Percentiles rank a stretch among this genome's conserved stretches.
Evolutionary conservation across 2,888 invertebrate genomes (phyloP).

Genomic region (Steinernema hermaphroditum): DNA sequence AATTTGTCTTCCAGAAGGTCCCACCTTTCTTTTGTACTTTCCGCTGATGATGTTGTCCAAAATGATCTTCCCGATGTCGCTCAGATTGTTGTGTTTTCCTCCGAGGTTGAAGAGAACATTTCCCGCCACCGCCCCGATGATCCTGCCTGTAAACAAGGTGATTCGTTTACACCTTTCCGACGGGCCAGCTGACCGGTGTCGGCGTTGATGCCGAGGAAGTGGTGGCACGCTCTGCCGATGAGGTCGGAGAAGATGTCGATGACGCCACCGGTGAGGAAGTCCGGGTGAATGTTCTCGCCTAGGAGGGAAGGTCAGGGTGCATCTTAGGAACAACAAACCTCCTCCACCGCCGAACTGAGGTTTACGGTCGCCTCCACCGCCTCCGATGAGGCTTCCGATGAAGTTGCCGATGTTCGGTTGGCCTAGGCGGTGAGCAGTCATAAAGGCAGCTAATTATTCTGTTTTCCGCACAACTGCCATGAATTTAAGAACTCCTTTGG

Average conservation of each 20-base stretch:
- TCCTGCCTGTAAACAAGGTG: slow-evolving; percentile 63
- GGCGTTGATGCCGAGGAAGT: slow-evolving; percentile 56
- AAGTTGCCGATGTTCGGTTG: slow-evolving; percentile 44
- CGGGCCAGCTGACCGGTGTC: slow-evolving; percentile 40
- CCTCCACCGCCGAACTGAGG: slow-evolving; percentile 21
- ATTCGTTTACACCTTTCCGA: slow-evolving; percentile 38
- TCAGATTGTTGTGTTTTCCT: slow-evolving; percentile 61
- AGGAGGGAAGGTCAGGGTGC: not conserved
- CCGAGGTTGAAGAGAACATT: slow-evolving; percentile 40
- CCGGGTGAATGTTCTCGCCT: slow-evolving; percentile 41
- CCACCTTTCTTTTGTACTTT: slow-evolving; percentile 62
- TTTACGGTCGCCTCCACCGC: slow-evolving; percentile 44
- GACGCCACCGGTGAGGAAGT: slow-evolving; percentile 46
- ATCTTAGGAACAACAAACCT: not conserved
- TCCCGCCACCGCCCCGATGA: slow-evolving; percentile 55
- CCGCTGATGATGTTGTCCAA: slow-evolving; percentile 65
- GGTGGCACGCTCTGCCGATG: slow-evolving; percentile 52
- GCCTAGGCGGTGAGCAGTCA: not conserved
- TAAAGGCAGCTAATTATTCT: not conserved
- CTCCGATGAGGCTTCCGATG: slow-evolving; percentile 53
- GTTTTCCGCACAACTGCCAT: no score
- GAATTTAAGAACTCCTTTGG: no score
- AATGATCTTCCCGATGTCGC: slow-evolving; percentile 63
- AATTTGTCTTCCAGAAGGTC: not conserved
- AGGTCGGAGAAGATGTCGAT: slow-evolving; percentile 46